phyloP scores from a whole-genome alignment of 2,113 vertebrate species.

The Trogon melanurus region DNA sequence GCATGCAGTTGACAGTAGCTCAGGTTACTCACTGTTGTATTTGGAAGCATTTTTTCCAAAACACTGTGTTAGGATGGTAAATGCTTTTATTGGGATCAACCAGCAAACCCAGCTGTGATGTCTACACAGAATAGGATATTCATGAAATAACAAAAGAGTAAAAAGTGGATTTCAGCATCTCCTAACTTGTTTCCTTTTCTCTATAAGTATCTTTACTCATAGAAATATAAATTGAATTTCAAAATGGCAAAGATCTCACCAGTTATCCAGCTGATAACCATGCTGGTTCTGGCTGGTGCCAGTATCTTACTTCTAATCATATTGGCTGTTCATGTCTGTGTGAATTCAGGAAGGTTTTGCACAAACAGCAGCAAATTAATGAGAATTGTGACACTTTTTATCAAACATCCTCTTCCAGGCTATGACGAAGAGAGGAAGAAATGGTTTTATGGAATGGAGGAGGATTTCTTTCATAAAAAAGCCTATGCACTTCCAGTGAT shows the following conservation, averaged over 20 bases:
- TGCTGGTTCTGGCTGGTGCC: background rate
- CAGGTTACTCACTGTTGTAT: background rate
- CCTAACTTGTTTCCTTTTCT: background rate
- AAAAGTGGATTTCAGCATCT: background rate
- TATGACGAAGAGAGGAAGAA: background rate
- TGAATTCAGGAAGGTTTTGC: background rate
- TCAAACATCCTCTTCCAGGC: background rate
- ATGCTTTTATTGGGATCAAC: background rate
- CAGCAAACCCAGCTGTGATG: background rate
- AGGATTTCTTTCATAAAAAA: background rate
- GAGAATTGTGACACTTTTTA: background rate
- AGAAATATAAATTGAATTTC: background rate
- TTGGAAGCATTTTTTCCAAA: background rate
- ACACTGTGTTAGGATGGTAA: background rate
- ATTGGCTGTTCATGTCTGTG: background rate
- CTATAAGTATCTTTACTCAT: background rate
- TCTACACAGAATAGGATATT: background rate
- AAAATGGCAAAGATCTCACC: background rate
- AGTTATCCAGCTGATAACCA: background rate
- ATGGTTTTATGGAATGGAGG: background rate
- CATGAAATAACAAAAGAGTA: background rate
- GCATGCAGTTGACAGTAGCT: background rate
- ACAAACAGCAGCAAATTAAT: background rate
- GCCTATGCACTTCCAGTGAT: background rate
- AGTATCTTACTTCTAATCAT: background rate